A percentile compares a stretch with the other conserved stretches of the same genome.
phyloP scores from a whole-genome alignment of 2,888 invertebrate species.

The Mythimna ferrago region DNA sequence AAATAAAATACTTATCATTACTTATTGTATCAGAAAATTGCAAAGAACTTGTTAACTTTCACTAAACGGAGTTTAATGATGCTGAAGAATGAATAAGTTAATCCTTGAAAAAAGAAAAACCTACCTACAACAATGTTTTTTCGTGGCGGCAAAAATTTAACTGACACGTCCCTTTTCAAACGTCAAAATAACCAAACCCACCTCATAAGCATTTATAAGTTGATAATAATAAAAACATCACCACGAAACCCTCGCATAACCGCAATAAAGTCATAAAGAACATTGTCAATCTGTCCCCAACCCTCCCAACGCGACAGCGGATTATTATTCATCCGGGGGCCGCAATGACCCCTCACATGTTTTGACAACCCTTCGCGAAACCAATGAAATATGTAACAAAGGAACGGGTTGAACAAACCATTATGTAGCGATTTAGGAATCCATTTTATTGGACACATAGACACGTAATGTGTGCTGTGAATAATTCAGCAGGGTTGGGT shows the following conservation, averaged over 20 bases:
- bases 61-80: constrained; percentile 47
- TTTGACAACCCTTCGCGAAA: constrained; percentile 77
- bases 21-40: constrained; percentile 45
- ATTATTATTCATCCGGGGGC: constrained; percentile 74
- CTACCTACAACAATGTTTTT: constrained; percentile 1
- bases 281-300: constrained; percentile 63
- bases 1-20: constrained; percentile 49
- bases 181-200: constrained; percentile 13
- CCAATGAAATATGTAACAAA: constrained; percentile 88
- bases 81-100: constrained; percentile 21
- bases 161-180: not conserved
- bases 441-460: constrained; percentile 78
- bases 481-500: constrained; percentile 75
- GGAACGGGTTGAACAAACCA: constrained; percentile 78
- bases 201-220: constrained; percentile 11
- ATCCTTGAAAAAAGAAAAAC: constrained; percentile 18
- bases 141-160: not conserved
- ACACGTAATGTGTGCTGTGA: constrained; percentile 74
- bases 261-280: constrained; percentile 55
- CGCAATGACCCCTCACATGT: constrained; percentile 77
- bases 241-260: constrained; percentile 28
- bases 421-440: constrained; percentile 78
- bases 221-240: constrained; percentile 50
- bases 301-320: constrained; percentile 67
- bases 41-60: constrained; percentile 57